Evolutionary conservation across 2,797 vertebrate genomes (phyloP).

Genomic region (Antrozous pallidus): DNA sequence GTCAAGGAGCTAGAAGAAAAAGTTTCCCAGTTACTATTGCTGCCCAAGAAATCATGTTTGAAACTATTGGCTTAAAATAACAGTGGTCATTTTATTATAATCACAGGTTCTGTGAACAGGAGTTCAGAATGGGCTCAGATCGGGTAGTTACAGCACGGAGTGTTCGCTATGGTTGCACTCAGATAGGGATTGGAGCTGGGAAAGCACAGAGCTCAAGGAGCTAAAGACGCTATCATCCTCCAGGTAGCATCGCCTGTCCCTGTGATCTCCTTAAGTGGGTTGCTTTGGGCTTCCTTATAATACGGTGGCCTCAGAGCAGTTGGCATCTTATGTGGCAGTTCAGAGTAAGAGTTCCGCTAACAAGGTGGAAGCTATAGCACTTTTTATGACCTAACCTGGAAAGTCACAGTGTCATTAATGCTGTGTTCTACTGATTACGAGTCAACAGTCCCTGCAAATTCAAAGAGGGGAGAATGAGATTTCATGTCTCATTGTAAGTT

Average conservation of each 20-base stretch:
- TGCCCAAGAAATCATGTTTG: background rate
- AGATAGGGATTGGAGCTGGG: background rate
- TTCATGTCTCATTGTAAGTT: background rate
- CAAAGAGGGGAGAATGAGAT: background rate
- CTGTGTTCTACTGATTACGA: background rate
- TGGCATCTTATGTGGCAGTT: background rate
- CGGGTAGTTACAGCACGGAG: background rate
- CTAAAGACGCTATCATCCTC: background rate
- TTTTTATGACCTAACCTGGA: background rate
- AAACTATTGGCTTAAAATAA: conserved; percentile 7
- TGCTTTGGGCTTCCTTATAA: background rate
- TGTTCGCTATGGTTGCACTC: background rate
- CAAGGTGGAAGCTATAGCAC: background rate
- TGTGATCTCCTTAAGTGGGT: background rate
- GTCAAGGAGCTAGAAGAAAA: background rate
- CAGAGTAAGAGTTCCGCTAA: background rate
- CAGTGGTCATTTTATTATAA: background rate
- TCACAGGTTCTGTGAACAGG: background rate
- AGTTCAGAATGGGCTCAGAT: background rate
- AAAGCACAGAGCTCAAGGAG: background rate
- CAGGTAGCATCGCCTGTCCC: background rate
- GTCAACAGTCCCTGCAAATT: background rate
- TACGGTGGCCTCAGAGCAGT: background rate
- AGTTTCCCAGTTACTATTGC: background rate
- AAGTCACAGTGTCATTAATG: background rate